A percentile compares a stretch with the other conserved stretches of the same genome.
Evolutionary conservation across 2,888 invertebrate species (phyloP).

Genomic region (Hemithea aestivaria): DNA sequence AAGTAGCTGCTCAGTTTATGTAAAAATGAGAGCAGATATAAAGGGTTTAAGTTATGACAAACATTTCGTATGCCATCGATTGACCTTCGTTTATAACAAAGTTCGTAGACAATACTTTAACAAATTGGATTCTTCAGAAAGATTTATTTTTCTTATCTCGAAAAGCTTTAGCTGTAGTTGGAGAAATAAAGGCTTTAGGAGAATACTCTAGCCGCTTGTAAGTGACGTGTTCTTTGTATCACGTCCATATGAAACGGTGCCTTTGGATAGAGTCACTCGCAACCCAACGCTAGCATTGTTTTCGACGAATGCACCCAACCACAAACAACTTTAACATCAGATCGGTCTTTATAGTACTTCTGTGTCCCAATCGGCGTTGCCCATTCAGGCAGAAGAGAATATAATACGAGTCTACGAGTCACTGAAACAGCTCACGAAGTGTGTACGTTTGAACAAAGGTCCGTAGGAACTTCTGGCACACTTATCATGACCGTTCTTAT

Average conservation of each 20-base stretch:
- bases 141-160: not conserved
- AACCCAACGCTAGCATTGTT: conserved; percentile 59
- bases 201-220: conserved; percentile 39
- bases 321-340: not conserved
- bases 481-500: too few relatives aligned
- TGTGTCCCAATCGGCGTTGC: too few relatives aligned
- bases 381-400: too few relatives aligned
- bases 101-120: not conserved
- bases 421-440: too few relatives aligned
- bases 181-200: conserved; percentile 28
- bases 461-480: too few relatives aligned
- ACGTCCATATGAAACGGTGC: conserved; percentile 54
- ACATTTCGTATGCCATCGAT: conserved; percentile 9
- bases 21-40: conserved; percentile 1
- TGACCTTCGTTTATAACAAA: conserved; percentile 8
- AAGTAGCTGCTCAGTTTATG: conserved; percentile 1
- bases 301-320: conserved; percentile 26
- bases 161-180: not conserved
- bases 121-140: conserved; percentile 1
- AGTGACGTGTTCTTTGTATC: conserved; percentile 59
- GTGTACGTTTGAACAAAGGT: too few relatives aligned
- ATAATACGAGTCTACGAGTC: too few relatives aligned
- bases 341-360: too few relatives aligned
- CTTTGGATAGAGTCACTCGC: conserved; percentile 55
- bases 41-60: conserved; percentile 7